Evolutionary conservation across 2,113 vertebrate species (phyloP).

Genomic region (Aix galericulata): DNA sequence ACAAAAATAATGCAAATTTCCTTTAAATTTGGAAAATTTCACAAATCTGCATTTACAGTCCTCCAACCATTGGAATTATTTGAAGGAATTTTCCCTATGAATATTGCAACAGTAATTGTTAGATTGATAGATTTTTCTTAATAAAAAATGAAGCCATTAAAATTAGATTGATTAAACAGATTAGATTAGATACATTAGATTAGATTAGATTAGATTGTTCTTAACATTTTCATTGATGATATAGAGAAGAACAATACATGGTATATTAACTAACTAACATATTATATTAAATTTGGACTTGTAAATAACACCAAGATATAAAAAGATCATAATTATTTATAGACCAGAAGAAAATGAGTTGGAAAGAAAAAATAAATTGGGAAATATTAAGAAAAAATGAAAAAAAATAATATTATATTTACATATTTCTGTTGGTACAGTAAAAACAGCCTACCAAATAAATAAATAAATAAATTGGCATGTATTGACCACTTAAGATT

Average conservation of each 20-base stretch:
- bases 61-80: not conserved
- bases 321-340: not conserved
- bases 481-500: not conserved
- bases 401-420: not conserved
- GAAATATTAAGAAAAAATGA: not conserved
- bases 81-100: not conserved
- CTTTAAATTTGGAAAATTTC: not conserved
- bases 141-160: no score
- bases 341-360: not conserved
- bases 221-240: not conserved
- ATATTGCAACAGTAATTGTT: not conserved
- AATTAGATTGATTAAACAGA: no score
- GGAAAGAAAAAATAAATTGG: not conserved
- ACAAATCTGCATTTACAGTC: not conserved
- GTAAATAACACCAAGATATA: not conserved
- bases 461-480: not conserved
- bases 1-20: not conserved
- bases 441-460: not conserved
- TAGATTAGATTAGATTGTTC: no score
- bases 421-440: not conserved
- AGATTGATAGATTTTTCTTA: not conserved
- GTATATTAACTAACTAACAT: not conserved
- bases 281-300: not conserved
- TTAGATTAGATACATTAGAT: no score
- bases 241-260: not conserved